Percentiles rank a stretch among this genome's conserved stretches.
phyloP scores from a whole-genome alignment of 2,113 vertebrate genomes.

The Hymenochirus boettgeri region DNA sequence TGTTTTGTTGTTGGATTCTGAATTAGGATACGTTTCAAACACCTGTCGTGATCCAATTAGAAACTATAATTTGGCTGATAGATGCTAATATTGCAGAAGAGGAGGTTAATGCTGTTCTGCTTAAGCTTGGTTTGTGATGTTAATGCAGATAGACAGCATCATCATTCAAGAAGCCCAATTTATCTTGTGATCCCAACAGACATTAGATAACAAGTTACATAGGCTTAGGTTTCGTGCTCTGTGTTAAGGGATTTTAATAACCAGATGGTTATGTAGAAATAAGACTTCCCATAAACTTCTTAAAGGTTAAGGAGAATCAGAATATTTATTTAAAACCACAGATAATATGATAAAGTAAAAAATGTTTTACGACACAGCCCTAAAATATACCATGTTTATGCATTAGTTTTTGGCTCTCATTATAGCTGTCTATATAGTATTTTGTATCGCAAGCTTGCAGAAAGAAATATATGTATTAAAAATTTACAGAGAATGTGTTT shows the following conservation, averaged over 20 bases:
- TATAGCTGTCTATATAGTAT: background rate
- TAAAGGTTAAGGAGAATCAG: constrained; percentile 4
- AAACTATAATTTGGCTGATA: constrained; percentile 7
- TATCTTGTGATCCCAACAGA: constrained; percentile 5
- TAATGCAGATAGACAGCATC: background rate
- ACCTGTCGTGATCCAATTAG: background rate
- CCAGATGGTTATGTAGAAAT: constrained; percentile 12
- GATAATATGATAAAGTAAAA: background rate
- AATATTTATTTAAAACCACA: background rate
- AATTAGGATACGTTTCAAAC: constrained; percentile 3
- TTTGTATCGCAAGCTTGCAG: too few relatives aligned
- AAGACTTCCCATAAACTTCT: background rate
- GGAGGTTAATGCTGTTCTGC: background rate
- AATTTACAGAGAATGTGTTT: too few relatives aligned
- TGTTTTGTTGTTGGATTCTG: background rate
- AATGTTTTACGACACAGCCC: background rate
- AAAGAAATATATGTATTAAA: too few relatives aligned
- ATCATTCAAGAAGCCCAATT: constrained; percentile 6
- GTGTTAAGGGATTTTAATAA: background rate
- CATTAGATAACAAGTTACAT: background rate
- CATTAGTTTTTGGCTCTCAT: background rate
- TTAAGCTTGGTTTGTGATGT: background rate
- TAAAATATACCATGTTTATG: background rate
- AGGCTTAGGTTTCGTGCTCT: background rate
- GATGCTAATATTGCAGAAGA: background rate